Percentiles rank a stretch among this genome's conserved stretches.
phyloP scores from a whole-genome alignment of 2,888 invertebrate species.

The Drosophila anceps region DNA sequence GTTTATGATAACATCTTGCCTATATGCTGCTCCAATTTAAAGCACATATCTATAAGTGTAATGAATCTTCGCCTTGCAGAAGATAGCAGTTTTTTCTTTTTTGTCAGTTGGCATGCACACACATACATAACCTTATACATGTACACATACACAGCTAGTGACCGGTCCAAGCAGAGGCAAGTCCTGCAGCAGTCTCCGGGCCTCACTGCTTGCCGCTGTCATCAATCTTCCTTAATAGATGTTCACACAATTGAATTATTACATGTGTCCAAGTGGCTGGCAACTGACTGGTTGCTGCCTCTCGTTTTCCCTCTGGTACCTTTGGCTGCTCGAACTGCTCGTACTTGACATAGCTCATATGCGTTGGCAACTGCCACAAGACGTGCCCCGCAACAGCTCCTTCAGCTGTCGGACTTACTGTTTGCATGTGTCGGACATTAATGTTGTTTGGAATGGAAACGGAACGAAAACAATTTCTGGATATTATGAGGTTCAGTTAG shows the following conservation, averaged over 20 bases:
- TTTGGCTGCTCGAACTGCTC: conserved; percentile 18
- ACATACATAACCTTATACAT: conserved; percentile 4
- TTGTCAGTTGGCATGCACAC: conserved; percentile 6
- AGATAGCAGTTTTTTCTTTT: background rate
- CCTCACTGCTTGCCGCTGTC: conserved; percentile 58
- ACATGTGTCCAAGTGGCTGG: conserved; percentile 80
- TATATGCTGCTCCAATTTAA: background rate
- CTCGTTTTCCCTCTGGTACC: conserved; percentile 14
- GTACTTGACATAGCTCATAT: conserved; percentile 65
- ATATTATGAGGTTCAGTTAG: conserved; percentile 48
- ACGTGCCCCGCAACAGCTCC: conserved; percentile 1
- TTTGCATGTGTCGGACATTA: conserved; percentile 69
- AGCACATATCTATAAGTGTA: background rate
- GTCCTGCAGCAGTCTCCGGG: conserved; percentile 23
- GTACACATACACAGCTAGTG: conserved; percentile 17
- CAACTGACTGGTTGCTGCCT: conserved; percentile 61
- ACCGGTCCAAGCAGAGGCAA: conserved; percentile 11
- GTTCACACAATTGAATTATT: conserved; percentile 83
- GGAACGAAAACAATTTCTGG: conserved; percentile 57
- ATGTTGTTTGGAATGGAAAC: conserved; percentile 66
- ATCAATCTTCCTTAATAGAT: conserved; percentile 84
- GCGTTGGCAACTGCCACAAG: conserved; percentile 32
- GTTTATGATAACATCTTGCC: background rate
- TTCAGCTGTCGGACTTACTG: conserved; percentile 25
- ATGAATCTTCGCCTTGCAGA: background rate